Evolutionary conservation across 2,113 vertebrate genomes (phyloP), one percentile per base, ranked within the genome.

Genomic region (Ictalurus furcatus): DNA sequence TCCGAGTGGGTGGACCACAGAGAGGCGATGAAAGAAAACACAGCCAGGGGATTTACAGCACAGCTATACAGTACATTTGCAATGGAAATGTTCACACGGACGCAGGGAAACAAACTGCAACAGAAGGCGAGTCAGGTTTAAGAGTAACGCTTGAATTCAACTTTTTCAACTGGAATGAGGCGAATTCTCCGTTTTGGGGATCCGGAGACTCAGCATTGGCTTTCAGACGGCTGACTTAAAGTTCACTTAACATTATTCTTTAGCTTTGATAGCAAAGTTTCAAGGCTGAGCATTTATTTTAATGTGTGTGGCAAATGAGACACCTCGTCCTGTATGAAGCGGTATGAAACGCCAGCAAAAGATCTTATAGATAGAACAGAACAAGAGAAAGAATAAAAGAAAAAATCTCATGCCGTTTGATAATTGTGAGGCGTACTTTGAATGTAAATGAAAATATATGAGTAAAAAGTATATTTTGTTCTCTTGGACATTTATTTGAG

Each of bases 21-120:
- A 83, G 54, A 73, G 30, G 79, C 73, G 21, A 83, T 83, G 52
- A 37, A 40, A 88, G 34, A 67, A 59, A 69, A 44, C n/a, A 17
- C 23, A 14, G 65, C 21, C 58, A 23, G 14, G 59, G 28, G 9
- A 65, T 63, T 76, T 78, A 59, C 69, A 54, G 19, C 69, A 74
- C 30, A 37, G 86, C 58, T 65, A 34, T 63, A 79, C 9, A 63
- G 34, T 63, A 63, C 17, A 63, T n/a, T 16, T 65, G 61, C 34
- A 78, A 17, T 25, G 23, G 34, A 8, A 73, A n/a, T 6, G 37
- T 30, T 52, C 69, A 76, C 16, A 63, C 59, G 19, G 23, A 58
- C 23, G 34, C 54, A n/a, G 30, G 25, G 30, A 40, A 52, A n/a
- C 71, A 67, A 84, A 48, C 23, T 25, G n/a, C 52, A 81, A 14